A percentile compares a stretch with the other conserved stretches of the same genome.
Conservation (phyloP, 92 coral and sea anemone genomes). For the Parazoanthus darwini region DNA sequence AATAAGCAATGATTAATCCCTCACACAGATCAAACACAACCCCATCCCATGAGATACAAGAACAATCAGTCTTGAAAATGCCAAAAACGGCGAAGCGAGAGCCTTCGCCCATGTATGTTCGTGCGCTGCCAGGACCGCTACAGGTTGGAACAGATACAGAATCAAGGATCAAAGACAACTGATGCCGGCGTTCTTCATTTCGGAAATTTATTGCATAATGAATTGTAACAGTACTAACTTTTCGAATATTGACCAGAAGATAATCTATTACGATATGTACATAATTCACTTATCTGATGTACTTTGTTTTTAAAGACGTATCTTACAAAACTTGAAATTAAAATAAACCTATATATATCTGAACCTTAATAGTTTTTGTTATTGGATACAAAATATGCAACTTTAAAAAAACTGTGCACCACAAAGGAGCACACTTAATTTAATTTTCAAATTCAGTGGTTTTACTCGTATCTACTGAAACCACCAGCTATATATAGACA, state of each 20-base stretch:
- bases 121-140: no score
- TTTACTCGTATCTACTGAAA: not conserved
- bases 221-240: slow-evolving; percentile 6
- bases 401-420: slow-evolving; percentile 7
- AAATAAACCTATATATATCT: slow-evolving; percentile 12
- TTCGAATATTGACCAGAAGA: not conserved
- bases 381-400: slow-evolving; percentile 23
- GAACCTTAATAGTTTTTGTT: not conserved
- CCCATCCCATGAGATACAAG: no score
- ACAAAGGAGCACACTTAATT: slow-evolving; percentile 5
- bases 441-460: not conserved
- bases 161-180: not conserved
- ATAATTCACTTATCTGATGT: slow-evolving; percentile 18
- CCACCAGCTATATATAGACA: not conserved
- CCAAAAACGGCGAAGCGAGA: no score
- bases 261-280: slow-evolving; percentile 2
- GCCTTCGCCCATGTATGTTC: no score
- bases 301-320: not conserved
- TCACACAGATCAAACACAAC: no score
- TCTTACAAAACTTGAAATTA: slow-evolving; percentile 15
- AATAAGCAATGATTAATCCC: no score
- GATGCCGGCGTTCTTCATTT: not conserved
- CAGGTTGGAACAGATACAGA: no score
- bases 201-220: not conserved
- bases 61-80: no score